Percentiles rank a stretch among this genome's conserved stretches.
Evolutionary conservation across 2,888 invertebrate genomes (phyloP).

Genomic region (Macrosoma leucophasiata): DNA sequence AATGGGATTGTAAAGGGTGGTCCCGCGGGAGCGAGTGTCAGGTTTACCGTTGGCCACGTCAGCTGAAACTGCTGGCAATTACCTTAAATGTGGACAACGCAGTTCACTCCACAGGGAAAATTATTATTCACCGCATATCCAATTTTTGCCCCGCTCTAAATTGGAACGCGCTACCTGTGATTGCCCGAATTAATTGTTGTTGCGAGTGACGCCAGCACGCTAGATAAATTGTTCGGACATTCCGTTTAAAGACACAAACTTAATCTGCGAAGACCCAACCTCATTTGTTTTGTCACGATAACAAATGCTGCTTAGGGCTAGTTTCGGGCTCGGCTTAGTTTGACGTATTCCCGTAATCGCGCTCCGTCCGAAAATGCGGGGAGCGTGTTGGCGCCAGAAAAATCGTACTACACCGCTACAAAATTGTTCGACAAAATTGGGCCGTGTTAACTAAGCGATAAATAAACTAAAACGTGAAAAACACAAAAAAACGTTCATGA

Average conservation of each 20-base stretch:
- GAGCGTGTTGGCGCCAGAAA: too few species aligned
- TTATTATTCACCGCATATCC: slow-evolving; percentile 69
- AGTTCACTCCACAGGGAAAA: slow-evolving; percentile 62
- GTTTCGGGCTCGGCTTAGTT: slow-evolving; percentile 7
- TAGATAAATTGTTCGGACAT: slow-evolving; percentile 30
- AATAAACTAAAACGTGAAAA: background rate
- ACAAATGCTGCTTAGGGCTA: slow-evolving; percentile 10
- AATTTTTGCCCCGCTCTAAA: slow-evolving; percentile 62
- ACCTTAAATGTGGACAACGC: slow-evolving; percentile 74
- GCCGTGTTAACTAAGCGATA: too few species aligned
- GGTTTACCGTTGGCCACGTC: slow-evolving; percentile 63
- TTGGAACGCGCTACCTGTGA: slow-evolving; percentile 54
- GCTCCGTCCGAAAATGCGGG: too few species aligned
- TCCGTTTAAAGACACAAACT: slow-evolving; percentile 25
- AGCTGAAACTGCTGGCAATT: slow-evolving; percentile 71
- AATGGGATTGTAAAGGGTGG: slow-evolving; percentile 69
- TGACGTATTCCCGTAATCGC: too few species aligned
- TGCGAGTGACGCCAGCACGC: slow-evolving; percentile 27
- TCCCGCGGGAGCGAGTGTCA: slow-evolving; percentile 62
- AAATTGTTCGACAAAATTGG: too few species aligned
- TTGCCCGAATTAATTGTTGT: slow-evolving; percentile 47
- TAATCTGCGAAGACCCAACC: slow-evolving; percentile 24
- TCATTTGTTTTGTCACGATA: slow-evolving; percentile 14
- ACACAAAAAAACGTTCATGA: slow-evolving; percentile 21
- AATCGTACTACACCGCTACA: too few species aligned